These are phyloP conservation scores for Oophaga sylvatica DNA, from an alignment of 2,797 vertebrate genomes.

Conservation along the genomic window DNA sequence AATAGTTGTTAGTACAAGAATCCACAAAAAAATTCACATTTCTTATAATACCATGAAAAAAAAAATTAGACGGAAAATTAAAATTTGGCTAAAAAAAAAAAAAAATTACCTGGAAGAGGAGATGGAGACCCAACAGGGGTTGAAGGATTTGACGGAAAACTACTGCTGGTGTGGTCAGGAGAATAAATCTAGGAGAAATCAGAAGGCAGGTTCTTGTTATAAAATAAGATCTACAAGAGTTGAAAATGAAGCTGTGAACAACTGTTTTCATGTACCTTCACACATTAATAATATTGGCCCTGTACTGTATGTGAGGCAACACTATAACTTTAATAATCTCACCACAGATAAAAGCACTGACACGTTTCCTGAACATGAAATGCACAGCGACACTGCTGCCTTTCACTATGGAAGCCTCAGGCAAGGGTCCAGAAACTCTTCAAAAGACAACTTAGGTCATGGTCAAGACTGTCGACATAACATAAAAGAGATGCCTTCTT, in stretches of 20 bases:
- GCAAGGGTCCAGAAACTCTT: slow-evolving; percentile 4
- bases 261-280: background rate
- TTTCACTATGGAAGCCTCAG: background rate
- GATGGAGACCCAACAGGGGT: slow-evolving; percentile 97
- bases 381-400: background rate
- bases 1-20: too few relatives aligned
- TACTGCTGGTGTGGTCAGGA: slow-evolving; percentile 98
- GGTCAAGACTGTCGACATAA: background rate
- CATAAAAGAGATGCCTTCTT: background rate
- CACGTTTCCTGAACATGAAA: background rate
- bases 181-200: slow-evolving; percentile 90
- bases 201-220: slow-evolving; percentile 24
- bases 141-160: slow-evolving; percentile 98
- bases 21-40: too few relatives aligned
- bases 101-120: slow-evolving; percentile 87
- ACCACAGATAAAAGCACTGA: background rate
- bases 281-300: background rate
- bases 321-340: background rate
- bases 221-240: background rate
- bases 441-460: background rate
- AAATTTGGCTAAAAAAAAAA: background rate
- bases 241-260: too few relatives aligned
- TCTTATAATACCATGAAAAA: background rate
- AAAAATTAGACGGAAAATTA: background rate
- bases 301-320: background rate